A percentile compares a stretch with the other conserved stretches of the same genome.
These are phyloP conservation scores for Lepidothrix coronata DNA, from an alignment of 2,113 vertebrate genomes.

Conservation along the genomic window DNA sequence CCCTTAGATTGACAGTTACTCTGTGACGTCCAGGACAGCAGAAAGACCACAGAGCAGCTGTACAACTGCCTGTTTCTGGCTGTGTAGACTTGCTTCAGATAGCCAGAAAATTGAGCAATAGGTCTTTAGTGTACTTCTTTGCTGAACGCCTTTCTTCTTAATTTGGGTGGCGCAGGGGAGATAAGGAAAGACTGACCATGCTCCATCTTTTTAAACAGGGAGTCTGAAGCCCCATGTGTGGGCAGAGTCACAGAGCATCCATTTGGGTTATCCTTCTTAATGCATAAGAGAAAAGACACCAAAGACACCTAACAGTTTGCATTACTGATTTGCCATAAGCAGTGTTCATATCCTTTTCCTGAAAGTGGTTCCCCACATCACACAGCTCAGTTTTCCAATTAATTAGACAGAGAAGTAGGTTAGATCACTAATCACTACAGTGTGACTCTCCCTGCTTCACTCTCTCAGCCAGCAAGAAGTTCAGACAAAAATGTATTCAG, in stretches of 20 bases:
- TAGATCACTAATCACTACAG: background rate
- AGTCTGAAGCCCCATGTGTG: background rate
- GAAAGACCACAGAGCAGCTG: background rate
- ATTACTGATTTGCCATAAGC: background rate
- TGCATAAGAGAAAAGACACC: background rate
- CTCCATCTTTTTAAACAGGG: background rate
- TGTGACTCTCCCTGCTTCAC: background rate
- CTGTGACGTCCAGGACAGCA: background rate
- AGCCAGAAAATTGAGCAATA: background rate
- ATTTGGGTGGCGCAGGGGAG: background rate
- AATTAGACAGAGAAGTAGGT: background rate
- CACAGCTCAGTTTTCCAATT: background rate
- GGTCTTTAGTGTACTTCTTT: background rate
- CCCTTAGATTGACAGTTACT: background rate
- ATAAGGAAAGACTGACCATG: background rate
- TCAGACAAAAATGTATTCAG: background rate
- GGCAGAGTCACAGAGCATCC: background rate
- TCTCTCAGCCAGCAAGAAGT: background rate
- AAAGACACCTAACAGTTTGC: background rate
- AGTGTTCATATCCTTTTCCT: background rate
- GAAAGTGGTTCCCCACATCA: background rate
- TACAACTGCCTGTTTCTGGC: background rate
- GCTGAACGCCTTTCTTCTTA: background rate
- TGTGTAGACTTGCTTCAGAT: background rate
- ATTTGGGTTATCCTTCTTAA: background rate